Evolutionary conservation across 2,888 invertebrate genomes (phyloP), one percentile per base, ranked within the genome.

Genomic region (Venusia cambrica): DNA sequence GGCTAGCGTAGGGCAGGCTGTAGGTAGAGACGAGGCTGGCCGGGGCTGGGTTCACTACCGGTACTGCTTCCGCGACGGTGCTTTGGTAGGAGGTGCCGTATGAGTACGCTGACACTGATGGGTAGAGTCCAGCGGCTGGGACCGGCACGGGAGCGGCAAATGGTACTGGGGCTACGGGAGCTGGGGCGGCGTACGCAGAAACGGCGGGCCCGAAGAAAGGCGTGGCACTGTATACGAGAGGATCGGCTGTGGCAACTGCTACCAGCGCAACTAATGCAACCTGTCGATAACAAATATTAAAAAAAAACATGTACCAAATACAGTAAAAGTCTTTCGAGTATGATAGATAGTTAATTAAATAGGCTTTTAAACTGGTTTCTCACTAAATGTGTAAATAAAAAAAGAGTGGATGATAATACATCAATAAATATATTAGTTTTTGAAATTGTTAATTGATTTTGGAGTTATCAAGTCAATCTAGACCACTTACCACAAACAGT

Each of bases 71-170:
- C 0, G 27, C 6, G 24, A 18, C 13, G 1, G 33, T 17, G 12
- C 22, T 35, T 19, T 22, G 2, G 62, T 30, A 2, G n/a, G n/a
- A n/a, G n/a, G n/a, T n/a, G 64, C 72, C 63, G 38, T 71, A 76
- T 0, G 62, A 48, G 42, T 73, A 74, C 2, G 68, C 62, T 2
- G 73, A 48, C 13, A 0, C 50, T 27, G 2, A 20, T 19, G 32
- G 38, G 6, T 22, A 27, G 0, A 31, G 7, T 10, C 22, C 31
- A 7, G 38, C n/a, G 12, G 28, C 32, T 4, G 19, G 3, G 9
- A 7, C 13, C 7, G 25, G 12, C 2, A 31, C 9, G 9, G 21
- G 3, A 10, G 10, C 4, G 5, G 12, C 10, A n/a, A n/a, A n/a
- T n/a, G 35, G 26, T 14, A 37, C 2, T 2, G 20, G n/a, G n/a